Base-by-base conservation (phyloP, 2,113 vertebrate genomes). In the Aleadryas rufinucha region DNA sequence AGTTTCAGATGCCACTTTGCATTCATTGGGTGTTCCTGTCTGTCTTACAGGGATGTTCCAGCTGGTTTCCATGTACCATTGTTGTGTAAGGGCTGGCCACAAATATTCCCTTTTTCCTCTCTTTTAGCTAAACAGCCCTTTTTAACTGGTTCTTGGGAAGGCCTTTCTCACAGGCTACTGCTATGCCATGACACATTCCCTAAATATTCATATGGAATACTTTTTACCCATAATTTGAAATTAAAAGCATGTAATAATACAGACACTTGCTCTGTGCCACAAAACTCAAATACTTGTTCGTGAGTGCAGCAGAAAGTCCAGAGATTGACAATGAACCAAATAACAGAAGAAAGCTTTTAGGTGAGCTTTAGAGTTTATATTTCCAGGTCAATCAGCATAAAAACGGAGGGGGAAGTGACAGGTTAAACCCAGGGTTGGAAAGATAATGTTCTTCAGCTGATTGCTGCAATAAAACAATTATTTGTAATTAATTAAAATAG, bases 81-180 rank as follows among this genome's bases (percentile, higher is more conserved):
- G 77, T 91, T 92, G 78, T 92, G 83, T 85, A 95, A 96, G 59
- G 80, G 66, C 88, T 96, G 78, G 63, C 94, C 93, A 91, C 84
- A 95, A 89, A 59, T 82, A 89, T 89, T 79, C 64, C 2, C 3
- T 88, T 95, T 95, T 88, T 44, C 47, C 45, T 71, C 74, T 69
- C 33, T 60, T 77, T 74, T 57, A 64, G 65, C 76, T 84, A 33
- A 75, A 30, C 42, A 86, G 21, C n/a, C 19, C 28, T 94, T 91
- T 83, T 82, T 49, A 83, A 63, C 79, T 16, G 26, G 21, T 79
- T 71, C 37, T 84, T n/a, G 15, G 49, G 65, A 76, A 75, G 65
- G 61, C 16, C 2, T 19, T 56, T 44, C 6, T 16, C 44, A 54
- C 39, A 82, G 59, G 45, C 82, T 35, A 6, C 37, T 42, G 3